A percentile compares a stretch with the other conserved stretches of the same genome.
phyloP scores from a whole-genome alignment of 1,140 invertebrate species.

The Bemisia tabaci region DNA sequence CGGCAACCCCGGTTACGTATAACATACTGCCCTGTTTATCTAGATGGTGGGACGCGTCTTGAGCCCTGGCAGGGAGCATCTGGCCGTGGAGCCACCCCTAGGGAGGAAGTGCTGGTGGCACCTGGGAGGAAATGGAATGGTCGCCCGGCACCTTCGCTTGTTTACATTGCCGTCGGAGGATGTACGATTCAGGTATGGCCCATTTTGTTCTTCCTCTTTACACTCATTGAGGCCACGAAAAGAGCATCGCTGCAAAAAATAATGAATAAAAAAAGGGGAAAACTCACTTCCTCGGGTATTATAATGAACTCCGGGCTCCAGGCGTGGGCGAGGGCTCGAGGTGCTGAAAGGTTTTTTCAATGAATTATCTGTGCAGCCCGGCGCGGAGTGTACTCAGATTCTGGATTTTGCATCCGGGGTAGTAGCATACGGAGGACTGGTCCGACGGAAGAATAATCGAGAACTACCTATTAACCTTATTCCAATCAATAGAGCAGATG shows the following conservation, averaged over 20 bases:
- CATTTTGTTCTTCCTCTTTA: not conserved
- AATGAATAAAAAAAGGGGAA: not conserved
- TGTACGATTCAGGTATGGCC: not conserved
- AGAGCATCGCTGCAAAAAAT: not conserved
- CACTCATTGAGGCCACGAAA: no score
- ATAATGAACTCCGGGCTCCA: no score
- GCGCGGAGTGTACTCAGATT: no score
- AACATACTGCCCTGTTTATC: not conserved
- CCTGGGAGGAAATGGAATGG: not conserved
- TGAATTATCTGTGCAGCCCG: no score
- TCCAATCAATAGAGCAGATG: no score
- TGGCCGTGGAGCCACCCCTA: not conserved
- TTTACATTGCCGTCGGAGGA: not conserved
- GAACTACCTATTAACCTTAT: no score
- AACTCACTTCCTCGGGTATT: not conserved
- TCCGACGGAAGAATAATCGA: no score
- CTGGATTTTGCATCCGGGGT: no score
- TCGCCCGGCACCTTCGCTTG: not conserved
- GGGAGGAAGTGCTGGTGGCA: not conserved
- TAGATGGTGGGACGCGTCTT: not conserved
- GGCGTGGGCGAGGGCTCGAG: no score
- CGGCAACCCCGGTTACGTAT: not conserved
- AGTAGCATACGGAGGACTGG: no score
- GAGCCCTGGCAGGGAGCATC: not conserved
- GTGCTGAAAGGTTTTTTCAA: no score